phyloP scores from a whole-genome alignment of 2,113 vertebrate species.

The Lates calcarifer region DNA sequence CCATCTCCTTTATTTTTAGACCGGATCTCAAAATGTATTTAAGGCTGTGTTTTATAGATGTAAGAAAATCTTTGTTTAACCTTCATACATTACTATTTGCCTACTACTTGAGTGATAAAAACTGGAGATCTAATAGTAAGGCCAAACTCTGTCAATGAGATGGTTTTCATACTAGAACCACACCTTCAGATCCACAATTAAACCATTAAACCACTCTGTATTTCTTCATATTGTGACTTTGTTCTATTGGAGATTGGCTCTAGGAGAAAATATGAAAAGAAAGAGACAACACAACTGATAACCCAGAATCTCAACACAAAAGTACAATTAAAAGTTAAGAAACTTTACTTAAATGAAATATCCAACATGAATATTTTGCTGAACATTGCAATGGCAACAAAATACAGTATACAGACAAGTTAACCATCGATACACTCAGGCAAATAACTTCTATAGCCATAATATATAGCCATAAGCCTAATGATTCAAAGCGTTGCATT shows the following conservation, averaged over 20 bases:
- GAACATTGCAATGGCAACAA: constrained; percentile 34
- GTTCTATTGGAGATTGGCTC: no score
- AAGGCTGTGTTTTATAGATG: no score
- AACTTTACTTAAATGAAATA: constrained; percentile 41
- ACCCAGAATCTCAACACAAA: neutral
- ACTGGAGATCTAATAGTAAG: no score
- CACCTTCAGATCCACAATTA: neutral
- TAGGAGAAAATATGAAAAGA: neutral
- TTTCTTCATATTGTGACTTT: no score
- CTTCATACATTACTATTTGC: no score
- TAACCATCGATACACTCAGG: neutral
- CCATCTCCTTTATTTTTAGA: no score
- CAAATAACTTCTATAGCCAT: no score
- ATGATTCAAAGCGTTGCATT: constrained; percentile 5
- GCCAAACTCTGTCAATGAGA: neutral
- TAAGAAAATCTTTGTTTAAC: no score
- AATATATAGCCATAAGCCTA: no score
- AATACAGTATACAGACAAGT: neutral
- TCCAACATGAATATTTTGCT: constrained; percentile 52
- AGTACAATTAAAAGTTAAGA: constrained; percentile 20
- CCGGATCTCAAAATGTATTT: no score
- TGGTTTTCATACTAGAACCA: neutral
- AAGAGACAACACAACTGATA: neutral
- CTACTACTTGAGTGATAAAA: no score
- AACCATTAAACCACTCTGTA: neutral